Evolutionary conservation across 1,140 invertebrate species (phyloP).

Genomic region (Homalodisca vitripennis): DNA sequence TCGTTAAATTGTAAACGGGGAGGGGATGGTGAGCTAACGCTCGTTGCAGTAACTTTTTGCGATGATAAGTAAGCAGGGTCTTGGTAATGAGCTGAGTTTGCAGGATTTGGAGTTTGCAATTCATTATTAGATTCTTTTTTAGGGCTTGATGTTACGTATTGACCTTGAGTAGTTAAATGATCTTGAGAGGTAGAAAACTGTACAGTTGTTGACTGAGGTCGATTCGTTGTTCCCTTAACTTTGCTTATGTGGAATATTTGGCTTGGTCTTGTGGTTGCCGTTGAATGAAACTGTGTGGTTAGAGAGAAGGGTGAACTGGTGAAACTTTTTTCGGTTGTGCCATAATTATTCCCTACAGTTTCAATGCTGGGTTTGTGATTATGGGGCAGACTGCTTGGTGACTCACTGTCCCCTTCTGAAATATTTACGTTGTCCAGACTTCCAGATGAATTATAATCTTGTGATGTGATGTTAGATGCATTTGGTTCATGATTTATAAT

Average conservation of each 20-base stretch:
- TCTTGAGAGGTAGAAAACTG: constrained; percentile 5
- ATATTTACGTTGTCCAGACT: background rate
- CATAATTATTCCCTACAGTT: too few relatives aligned
- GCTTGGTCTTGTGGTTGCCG: constrained; percentile 4
- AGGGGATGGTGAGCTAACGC: background rate
- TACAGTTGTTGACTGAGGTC: too few relatives aligned
- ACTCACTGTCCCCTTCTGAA: background rate
- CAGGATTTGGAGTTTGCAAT: background rate
- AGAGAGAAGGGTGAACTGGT: background rate
- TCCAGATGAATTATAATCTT: too few relatives aligned
- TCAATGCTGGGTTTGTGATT: constrained; percentile 4
- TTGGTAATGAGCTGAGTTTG: background rate
- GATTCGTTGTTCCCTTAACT: too few relatives aligned
- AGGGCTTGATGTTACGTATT: constrained; percentile 3
- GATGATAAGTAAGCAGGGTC: background rate
- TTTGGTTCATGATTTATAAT: background rate
- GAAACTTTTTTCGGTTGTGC: background rate
- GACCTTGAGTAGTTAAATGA: background rate
- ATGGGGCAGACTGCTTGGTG: background rate
- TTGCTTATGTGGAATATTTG: constrained; percentile 18
- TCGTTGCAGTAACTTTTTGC: background rate
- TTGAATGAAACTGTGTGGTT: constrained; percentile 1
- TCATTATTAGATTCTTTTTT: background rate
- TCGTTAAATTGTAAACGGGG: constrained; percentile 17
- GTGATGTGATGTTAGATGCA: too few relatives aligned